Conservation (phyloP, 2,113 vertebrate genomes). For the Corythaixoides concolor region DNA sequence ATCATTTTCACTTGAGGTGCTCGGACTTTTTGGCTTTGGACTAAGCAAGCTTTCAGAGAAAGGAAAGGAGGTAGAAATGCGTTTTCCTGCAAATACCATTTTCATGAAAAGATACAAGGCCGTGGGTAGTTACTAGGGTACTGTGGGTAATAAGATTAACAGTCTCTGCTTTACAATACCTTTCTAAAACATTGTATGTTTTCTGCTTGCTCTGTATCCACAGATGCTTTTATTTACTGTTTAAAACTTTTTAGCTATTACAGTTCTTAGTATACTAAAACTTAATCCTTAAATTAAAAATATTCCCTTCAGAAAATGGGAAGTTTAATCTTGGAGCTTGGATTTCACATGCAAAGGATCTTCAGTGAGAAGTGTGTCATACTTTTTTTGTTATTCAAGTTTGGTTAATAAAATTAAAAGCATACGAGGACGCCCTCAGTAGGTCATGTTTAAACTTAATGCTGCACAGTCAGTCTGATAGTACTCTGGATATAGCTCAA, state of each 20-base stretch:
- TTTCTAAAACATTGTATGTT: neutral
- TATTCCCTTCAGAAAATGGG: neutral
- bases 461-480: neutral
- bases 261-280: neutral
- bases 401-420: neutral
- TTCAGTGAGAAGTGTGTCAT: fast-evolving
- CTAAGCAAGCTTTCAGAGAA: neutral
- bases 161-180: neutral
- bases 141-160: neutral
- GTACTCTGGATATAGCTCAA: neutral
- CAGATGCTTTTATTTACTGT: neutral
- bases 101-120: neutral
- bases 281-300: neutral
- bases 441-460: neutral
- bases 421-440: fast-evolving
- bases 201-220: neutral
- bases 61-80: neutral
- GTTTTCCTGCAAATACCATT: neutral
- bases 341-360: neutral
- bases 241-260: neutral
- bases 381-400: neutral
- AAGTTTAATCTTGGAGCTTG: neutral
- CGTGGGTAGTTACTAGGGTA: neutral
- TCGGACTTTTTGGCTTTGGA: neutral
- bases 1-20: neutral